phyloP scores from a whole-genome alignment of 2,797 vertebrate species.

The Cyclopterus lumpus region DNA sequence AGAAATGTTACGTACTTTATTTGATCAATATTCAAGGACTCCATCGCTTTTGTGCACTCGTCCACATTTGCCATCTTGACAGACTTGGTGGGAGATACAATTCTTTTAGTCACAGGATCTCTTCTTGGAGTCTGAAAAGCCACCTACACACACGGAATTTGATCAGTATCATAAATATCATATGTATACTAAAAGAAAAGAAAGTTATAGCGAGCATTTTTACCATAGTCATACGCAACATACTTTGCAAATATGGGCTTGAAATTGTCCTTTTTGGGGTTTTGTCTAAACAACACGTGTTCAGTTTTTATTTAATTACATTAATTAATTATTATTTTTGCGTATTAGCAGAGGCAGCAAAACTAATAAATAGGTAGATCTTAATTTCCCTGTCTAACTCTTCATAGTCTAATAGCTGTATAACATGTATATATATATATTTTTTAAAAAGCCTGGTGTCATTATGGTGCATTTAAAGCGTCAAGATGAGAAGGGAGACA shows the following conservation, averaged over 20 bases:
- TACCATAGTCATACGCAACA: neutral
- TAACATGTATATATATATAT: too few relatives aligned
- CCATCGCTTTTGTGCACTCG: conserved; percentile 63
- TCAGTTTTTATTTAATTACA: neutral
- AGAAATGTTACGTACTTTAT: conserved; percentile 78
- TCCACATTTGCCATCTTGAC: conserved; percentile 76
- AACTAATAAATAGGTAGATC: neutral
- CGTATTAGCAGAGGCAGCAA: neutral
- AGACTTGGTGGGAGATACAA: conserved; percentile 85
- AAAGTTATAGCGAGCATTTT: neutral
- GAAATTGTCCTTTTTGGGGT: neutral
- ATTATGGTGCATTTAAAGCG: neutral
- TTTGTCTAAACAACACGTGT: neutral
- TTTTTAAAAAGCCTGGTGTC: neutral
- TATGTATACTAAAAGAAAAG: neutral
- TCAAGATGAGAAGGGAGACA: neutral
- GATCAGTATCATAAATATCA: conserved; percentile 2
- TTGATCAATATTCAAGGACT: conserved; percentile 57
- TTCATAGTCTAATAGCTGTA: neutral
- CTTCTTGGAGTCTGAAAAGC: conserved; percentile 95
- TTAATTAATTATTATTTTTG: neutral
- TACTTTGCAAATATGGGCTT: neutral
- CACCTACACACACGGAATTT: conserved; percentile 82
- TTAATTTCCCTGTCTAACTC: neutral
- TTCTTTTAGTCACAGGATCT: conserved; percentile 90